Base-by-base conservation (phyloP, 2,888 invertebrate genomes). In the Isotomurus palustris region DNA sequence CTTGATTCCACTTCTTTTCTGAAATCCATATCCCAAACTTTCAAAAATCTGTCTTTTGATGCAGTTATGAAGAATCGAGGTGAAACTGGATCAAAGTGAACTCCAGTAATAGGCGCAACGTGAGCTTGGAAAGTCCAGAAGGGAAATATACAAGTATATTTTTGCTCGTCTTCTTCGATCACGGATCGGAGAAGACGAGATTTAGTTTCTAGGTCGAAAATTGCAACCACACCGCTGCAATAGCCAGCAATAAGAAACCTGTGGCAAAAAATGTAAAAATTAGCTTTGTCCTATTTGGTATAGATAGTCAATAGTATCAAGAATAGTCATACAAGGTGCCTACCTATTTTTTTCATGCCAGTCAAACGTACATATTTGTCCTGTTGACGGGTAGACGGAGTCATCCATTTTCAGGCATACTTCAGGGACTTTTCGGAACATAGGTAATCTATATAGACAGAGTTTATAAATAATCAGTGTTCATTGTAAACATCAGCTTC, bases 341-440 rank as follows among this genome's bases (percentile, higher is more conserved):
- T 57, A 66, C 65, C 54, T 51, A 19, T 63, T 63, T 10, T 56
- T 28, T 38, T 65, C 64, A 25, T 64, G 63, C 69, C 68, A 69
- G 21, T 68, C 64, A 54, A 69, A 67, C n/a, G 41, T 56, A 6
- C 49, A 53, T 21, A 64, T 63, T 19, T 68, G 63, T 12, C 64
- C 66, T 27, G 43, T 51, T n/a, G 43, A 56, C 24, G 19, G 43
- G 21, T 45, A 28, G 3, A 48, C 50, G 1, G 51, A 21, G 1
- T 43, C 53, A 27, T 60, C 54, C 5, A 62, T 24, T 19, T 22
- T 32, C 6, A 69, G 40, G 8, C 52, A 49, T 19, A 69, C 45
- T 56, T 69, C 69, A 10, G 69, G 68, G 12, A 27, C 22, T 45
- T 66, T 68, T n/a, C 35, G 57, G 53, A 68, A 68, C 21, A 68